Evolutionary conservation across 2,797 vertebrate species (phyloP).

Genomic region (Acanthurus tractus): DNA sequence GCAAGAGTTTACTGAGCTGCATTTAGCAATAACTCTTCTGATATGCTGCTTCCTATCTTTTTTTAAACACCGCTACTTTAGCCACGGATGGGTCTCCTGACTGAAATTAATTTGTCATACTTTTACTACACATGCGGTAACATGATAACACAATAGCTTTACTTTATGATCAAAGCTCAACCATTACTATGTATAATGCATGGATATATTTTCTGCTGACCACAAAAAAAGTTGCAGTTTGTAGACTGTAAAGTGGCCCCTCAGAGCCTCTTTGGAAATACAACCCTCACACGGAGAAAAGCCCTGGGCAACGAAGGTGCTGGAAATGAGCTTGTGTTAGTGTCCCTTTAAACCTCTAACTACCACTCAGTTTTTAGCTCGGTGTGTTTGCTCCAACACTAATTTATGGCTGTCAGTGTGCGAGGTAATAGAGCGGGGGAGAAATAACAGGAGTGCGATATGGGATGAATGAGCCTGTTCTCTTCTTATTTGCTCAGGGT

Average conservation of each 20-base stretch:
- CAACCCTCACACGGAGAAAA: constrained; percentile 37
- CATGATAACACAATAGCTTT: background rate
- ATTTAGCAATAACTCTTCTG: too few species aligned
- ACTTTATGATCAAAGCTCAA: constrained; percentile 40
- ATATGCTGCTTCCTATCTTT: too few species aligned
- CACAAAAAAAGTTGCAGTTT: constrained; percentile 32
- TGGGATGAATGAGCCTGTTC: constrained; percentile 62
- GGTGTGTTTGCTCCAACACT: constrained; percentile 26
- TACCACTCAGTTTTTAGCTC: constrained; percentile 29
- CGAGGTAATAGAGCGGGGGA: constrained; percentile 37
- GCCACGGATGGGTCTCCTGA: background rate
- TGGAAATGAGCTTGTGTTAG: constrained; percentile 40
- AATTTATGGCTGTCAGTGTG: constrained; percentile 50
- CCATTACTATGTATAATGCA: constrained; percentile 30
- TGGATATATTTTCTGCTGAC: constrained; percentile 45
- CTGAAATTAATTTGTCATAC: background rate
- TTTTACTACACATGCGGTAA: constrained; percentile 3
- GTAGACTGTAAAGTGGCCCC: constrained; percentile 28
- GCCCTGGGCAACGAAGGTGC: constrained; percentile 45
- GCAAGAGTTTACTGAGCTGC: too few species aligned
- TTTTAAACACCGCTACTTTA: too few species aligned
- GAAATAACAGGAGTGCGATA: constrained; percentile 56
- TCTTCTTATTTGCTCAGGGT: constrained; percentile 58
- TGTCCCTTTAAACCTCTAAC: constrained; percentile 60
- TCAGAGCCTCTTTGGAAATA: constrained; percentile 28